Percentiles rank a stretch among this genome's conserved stretches.
Conservation (phyloP, 2,888 invertebrate species). For the Drosophila pseudotalamancana region DNA sequence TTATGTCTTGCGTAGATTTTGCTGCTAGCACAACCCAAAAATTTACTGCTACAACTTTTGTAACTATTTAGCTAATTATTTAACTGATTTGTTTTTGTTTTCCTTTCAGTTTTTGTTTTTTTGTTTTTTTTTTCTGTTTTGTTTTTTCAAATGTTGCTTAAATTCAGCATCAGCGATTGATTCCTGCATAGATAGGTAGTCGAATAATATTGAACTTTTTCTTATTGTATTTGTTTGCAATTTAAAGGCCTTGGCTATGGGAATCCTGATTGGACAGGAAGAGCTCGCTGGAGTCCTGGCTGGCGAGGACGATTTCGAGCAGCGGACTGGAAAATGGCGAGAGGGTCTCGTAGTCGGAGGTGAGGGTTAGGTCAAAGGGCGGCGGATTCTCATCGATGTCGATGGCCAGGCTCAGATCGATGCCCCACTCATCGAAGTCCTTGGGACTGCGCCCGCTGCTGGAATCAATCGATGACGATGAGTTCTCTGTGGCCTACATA, state of each 20-base stretch:
- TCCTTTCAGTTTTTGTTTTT: not conserved
- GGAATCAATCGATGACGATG: slow-evolving; percentile 80
- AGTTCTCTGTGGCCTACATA: slow-evolving; percentile 83
- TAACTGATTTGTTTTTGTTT: slow-evolving; percentile 15
- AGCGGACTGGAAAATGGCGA: slow-evolving; percentile 78
- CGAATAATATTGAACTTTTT: slow-evolving; percentile 5
- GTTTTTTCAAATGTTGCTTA: slow-evolving; percentile 10
- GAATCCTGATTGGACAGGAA: slow-evolving; percentile 39
- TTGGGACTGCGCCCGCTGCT: slow-evolving; percentile 14
- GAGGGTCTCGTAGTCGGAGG: slow-evolving; percentile 69
- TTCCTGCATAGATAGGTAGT: slow-evolving; percentile 42
- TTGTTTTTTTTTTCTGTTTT: not conserved
- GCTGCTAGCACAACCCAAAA: slow-evolving; percentile 63
- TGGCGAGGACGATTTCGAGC: slow-evolving; percentile 42
- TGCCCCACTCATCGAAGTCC: slow-evolving; percentile 16
- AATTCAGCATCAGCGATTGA: slow-evolving; percentile 77
- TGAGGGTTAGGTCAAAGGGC: slow-evolving; percentile 62
- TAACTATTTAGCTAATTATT: slow-evolving; percentile 51
- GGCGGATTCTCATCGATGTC: slow-evolving; percentile 57
- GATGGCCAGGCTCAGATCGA: slow-evolving; percentile 52
- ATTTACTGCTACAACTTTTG: slow-evolving; percentile 58
- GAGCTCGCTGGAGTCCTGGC: slow-evolving; percentile 31
- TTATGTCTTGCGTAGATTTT: slow-evolving; percentile 67
- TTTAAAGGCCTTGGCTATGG: slow-evolving; percentile 31
- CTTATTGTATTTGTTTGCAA: slow-evolving; percentile 42